Evolutionary conservation across 1,140 invertebrate species (phyloP).

Genomic region (Anoplophora glabripennis): DNA sequence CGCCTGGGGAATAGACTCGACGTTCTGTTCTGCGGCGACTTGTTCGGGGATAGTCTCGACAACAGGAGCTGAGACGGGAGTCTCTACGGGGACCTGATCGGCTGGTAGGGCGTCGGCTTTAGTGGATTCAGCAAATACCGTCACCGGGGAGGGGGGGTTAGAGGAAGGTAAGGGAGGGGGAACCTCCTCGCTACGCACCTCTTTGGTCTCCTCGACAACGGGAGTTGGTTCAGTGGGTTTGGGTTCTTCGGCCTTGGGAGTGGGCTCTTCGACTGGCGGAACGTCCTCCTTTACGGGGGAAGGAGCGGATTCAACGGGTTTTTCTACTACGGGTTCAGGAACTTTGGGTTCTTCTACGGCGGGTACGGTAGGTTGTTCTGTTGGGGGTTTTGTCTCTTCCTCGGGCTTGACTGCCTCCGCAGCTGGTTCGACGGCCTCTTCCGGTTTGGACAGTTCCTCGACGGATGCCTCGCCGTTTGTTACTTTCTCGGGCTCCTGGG

Average conservation of each 20-base stretch:
- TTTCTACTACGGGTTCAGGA: constrained; percentile 28
- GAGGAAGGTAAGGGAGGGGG: constrained; percentile 48
- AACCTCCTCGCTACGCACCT: constrained; percentile 49
- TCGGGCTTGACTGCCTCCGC: constrained; percentile 15
- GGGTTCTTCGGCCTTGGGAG: constrained; percentile 28
- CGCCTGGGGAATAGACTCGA: constrained; percentile 1
- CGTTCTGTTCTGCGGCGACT: background rate
- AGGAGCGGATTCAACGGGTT: constrained; percentile 24
- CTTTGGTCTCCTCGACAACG: constrained; percentile 40
- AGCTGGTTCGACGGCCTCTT: constrained; percentile 14
- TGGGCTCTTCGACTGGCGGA: too few relatives aligned
- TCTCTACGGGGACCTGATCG: constrained; percentile 16
- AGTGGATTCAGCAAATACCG: constrained; percentile 47
- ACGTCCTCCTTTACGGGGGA: constrained; percentile 23
- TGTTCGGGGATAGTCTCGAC: constrained; percentile 8
- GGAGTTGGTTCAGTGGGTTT: constrained; percentile 20
- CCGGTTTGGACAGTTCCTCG: constrained; percentile 18
- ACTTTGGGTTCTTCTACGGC: constrained; percentile 19
- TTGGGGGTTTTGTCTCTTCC: constrained; percentile 18
- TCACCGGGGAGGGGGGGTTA: constrained; percentile 46
- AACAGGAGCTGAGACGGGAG: background rate
- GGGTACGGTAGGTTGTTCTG: constrained; percentile 8
- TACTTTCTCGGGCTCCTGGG: constrained; percentile 21
- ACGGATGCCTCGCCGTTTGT: constrained; percentile 13
- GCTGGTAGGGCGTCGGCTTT: constrained; percentile 38